phyloP scores from a whole-genome alignment of 92 coral and sea anemone genomes.

The Phenganax subtilis region DNA sequence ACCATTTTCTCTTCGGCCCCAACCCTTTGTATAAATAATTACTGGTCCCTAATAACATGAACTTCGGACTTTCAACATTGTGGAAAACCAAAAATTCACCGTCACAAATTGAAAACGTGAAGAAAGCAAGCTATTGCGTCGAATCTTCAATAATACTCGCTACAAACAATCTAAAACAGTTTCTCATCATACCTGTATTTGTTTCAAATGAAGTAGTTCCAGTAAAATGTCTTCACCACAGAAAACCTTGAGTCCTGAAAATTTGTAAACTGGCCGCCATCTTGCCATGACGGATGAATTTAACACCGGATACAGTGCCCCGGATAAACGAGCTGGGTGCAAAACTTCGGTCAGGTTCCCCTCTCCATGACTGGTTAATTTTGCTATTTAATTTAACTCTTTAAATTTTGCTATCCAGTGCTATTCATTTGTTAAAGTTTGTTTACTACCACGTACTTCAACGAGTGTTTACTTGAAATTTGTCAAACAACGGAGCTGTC shows the following conservation, averaged over 20 bases:
- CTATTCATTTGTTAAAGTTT: too few relatives aligned
- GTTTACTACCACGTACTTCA: too few relatives aligned
- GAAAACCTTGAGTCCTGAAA: conserved; percentile 12
- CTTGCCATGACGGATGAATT: conserved; percentile 41
- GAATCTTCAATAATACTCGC: neutral
- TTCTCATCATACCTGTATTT: conserved; percentile 2
- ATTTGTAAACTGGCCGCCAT: conserved; percentile 82
- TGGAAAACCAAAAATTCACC: neutral
- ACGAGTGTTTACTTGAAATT: too few relatives aligned
- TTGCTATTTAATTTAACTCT: too few relatives aligned
- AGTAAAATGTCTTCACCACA: conserved; percentile 19
- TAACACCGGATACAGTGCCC: neutral
- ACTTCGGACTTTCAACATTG: neutral
- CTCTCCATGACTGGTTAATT: too few relatives aligned
- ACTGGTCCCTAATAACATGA: neutral
- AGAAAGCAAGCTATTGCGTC: neutral
- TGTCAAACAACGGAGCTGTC: too few relatives aligned
- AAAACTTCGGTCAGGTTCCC: too few relatives aligned
- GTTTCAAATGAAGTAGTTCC: neutral
- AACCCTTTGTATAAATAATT: too few relatives aligned
- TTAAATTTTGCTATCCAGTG: too few relatives aligned
- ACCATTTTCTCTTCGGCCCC: too few relatives aligned
- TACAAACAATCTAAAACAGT: too few relatives aligned
- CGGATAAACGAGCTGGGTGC: neutral
- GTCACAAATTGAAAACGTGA: neutral